phyloP scores from a whole-genome alignment of 2,888 invertebrate genomes.

The Eupelmus urozonus region DNA sequence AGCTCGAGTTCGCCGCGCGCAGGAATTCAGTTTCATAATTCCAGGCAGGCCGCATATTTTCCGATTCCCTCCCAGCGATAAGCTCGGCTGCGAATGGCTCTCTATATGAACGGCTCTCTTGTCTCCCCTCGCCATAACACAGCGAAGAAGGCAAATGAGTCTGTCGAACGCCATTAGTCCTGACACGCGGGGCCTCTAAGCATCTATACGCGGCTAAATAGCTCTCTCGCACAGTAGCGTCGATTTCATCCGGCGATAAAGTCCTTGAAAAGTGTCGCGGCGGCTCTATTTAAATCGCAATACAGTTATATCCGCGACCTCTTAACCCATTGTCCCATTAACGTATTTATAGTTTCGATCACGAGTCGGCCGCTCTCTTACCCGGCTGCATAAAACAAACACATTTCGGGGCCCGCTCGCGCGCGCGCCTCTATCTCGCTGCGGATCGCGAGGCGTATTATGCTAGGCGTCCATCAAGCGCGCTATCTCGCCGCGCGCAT shows the following conservation, averaged over 20 bases:
- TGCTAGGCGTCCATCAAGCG: conserved; percentile 8
- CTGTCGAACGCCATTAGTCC: conserved; percentile 25
- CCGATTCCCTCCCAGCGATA: too few species aligned
- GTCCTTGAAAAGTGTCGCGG: conserved; percentile 39
- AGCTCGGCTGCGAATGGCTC: too few species aligned
- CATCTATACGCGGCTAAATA: background rate
- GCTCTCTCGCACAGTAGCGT: conserved; percentile 7
- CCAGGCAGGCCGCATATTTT: conserved; percentile 19
- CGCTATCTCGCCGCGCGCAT: background rate
- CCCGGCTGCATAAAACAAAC: background rate
- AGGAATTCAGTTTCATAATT: conserved; percentile 36
- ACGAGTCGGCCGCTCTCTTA: background rate
- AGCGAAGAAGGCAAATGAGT: conserved; percentile 31
- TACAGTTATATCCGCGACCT: conserved; percentile 42
- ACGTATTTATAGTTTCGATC: conserved; percentile 39
- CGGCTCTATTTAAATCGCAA: conserved; percentile 42
- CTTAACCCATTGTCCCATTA: conserved; percentile 53
- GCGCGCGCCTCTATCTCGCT: background rate
- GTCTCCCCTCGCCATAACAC: too few species aligned
- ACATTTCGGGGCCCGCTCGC: background rate
- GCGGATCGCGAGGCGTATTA: too few species aligned
- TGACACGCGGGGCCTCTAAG: background rate
- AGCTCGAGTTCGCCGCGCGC: background rate
- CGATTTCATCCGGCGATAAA: conserved; percentile 25
- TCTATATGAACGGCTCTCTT: too few species aligned